Evolutionary conservation across 37 sponge, comb jelly and placozoan genomes (phyloP).

Genomic region (Agelas oroides): DNA sequence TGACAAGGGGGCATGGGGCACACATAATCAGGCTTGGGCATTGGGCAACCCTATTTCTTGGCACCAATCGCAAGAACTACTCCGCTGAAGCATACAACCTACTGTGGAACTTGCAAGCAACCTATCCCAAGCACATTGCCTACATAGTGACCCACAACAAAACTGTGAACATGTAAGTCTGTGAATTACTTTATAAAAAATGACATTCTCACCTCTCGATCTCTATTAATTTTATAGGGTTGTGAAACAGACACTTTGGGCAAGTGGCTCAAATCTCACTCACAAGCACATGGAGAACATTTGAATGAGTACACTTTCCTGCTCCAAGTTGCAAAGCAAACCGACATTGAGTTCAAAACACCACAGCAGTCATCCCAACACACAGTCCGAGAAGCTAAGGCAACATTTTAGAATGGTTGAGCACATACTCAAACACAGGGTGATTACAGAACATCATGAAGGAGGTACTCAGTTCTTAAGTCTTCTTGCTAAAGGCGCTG

Average conservation of each 20-base stretch:
- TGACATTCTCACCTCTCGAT: too few species aligned
- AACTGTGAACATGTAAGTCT: conserved; percentile 5
- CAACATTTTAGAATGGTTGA: too few species aligned
- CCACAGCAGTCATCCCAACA: neutral
- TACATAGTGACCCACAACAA: conserved; percentile 11
- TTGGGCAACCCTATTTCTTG: neutral
- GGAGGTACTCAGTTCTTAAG: too few species aligned
- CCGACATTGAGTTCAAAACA: neutral
- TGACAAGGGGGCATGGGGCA: neutral
- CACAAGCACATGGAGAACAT: neutral
- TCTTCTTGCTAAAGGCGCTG: too few species aligned
- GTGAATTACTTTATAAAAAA: neutral
- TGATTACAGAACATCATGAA: too few species aligned
- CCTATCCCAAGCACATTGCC: conserved; percentile 3
- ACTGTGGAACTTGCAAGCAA: neutral
- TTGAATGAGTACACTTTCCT: conserved; percentile 4
- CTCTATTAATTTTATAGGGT: neutral
- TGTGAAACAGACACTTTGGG: neutral
- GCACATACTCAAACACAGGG: too few species aligned
- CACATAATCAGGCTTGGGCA: neutral
- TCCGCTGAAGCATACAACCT: neutral
- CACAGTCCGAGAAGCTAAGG: neutral
- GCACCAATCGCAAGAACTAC: neutral
- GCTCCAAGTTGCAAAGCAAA: neutral
- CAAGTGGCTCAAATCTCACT: neutral